A percentile compares a stretch with the other conserved stretches of the same genome.
Evolutionary conservation across 2,888 invertebrate genomes (phyloP).

Genomic region (Epistrophe eligans): DNA sequence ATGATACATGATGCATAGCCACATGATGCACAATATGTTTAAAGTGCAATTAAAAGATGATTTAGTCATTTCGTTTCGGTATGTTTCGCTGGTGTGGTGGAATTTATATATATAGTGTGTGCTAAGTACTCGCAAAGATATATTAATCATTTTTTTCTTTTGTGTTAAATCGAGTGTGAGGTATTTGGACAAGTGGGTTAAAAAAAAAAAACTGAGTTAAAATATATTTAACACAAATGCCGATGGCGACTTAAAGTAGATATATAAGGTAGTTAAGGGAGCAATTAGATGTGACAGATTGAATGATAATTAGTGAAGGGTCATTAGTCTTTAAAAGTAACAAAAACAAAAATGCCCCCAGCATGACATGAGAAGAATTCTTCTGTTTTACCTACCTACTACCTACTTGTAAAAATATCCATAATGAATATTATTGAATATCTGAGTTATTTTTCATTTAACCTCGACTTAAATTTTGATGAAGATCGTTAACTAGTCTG

Average conservation of each 20-base stretch:
- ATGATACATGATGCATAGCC: conserved; percentile 50
- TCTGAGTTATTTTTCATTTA: background rate
- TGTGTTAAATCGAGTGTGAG: conserved; percentile 22
- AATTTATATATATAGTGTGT: background rate
- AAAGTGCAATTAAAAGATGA: conserved; percentile 71
- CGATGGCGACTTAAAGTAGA: conserved; percentile 24
- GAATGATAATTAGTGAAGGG: conserved; percentile 58
- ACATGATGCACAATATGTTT: conserved; percentile 48
- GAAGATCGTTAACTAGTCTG: background rate
- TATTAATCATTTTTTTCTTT: conserved; percentile 43
- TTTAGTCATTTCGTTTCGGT: conserved; percentile 67
- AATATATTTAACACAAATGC: conserved; percentile 43
- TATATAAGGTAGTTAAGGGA: conserved; percentile 46
- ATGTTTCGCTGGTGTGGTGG: background rate
- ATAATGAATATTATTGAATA: background rate
- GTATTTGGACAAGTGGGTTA: conserved; percentile 50
- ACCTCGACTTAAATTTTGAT: conserved; percentile 1
- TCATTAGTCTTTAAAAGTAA: background rate
- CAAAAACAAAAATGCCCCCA: conserved; percentile 5
- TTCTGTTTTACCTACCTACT: background rate
- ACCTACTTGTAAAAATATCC: background rate
- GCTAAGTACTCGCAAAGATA: conserved; percentile 15
- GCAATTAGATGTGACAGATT: conserved; percentile 68
- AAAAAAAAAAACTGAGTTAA: background rate
- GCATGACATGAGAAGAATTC: conserved; percentile 16